A percentile compares a stretch with the other conserved stretches of the same genome.
Conservation (phyloP, 2,888 invertebrate genomes). For the Drosophila picticornis region DNA sequence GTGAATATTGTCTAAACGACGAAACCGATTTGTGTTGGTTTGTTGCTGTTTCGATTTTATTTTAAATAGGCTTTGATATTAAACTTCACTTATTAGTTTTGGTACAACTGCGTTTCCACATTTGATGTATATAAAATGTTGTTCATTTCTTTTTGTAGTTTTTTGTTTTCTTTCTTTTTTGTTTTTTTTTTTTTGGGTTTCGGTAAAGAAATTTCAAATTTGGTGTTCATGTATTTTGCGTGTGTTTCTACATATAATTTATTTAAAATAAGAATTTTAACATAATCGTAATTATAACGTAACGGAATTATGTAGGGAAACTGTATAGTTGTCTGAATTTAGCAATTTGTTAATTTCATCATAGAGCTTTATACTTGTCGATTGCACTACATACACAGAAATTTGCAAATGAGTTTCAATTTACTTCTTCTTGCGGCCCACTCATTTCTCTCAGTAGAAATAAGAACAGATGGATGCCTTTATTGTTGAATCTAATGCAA, state of each 20-base stretch:
- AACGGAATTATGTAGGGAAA: conserved; percentile 59
- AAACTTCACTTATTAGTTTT: conserved; percentile 66
- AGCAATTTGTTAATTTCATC: conserved; percentile 36
- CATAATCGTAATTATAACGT: conserved; percentile 69
- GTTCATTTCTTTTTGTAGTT: background rate
- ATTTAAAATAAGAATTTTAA: conserved; percentile 74
- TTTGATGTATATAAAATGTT: conserved; percentile 3
- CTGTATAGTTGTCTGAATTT: conserved; percentile 29
- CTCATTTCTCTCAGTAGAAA: background rate
- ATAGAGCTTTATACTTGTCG: conserved; percentile 46
- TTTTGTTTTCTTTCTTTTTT: background rate
- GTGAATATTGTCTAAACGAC: conserved; percentile 85
- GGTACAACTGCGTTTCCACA: conserved; percentile 44
- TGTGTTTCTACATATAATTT: conserved; percentile 74
- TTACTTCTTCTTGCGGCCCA: background rate
- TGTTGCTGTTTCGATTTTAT: conserved; percentile 69
- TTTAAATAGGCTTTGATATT: conserved; percentile 57
- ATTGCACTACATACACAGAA: conserved; percentile 60
- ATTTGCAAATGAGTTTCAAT: conserved; percentile 35
- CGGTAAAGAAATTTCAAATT: conserved; percentile 14
- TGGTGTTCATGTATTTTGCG: conserved; percentile 31
- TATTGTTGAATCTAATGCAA: conserved; percentile 62
- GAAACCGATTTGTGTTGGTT: conserved; percentile 20
- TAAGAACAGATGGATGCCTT: conserved; percentile 37
- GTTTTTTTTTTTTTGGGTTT: background rate